Conservation (phyloP, 1,140 invertebrate genomes). For the Diabrotica undecimpunctata region DNA sequence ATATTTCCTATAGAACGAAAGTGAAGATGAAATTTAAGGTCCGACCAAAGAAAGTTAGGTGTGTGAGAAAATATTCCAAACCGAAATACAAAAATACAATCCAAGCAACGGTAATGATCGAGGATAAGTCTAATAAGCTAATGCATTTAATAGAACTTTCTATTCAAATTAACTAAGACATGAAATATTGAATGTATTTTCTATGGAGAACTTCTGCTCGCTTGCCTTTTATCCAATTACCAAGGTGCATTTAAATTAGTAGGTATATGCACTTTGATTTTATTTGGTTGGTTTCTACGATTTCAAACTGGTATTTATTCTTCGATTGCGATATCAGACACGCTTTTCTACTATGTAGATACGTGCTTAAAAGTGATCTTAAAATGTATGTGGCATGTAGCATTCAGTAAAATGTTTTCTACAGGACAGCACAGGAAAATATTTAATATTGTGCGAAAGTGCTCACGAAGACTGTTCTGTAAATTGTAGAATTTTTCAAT, state of each 20-base stretch:
- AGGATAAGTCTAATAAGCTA: neutral
- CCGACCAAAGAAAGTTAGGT: neutral
- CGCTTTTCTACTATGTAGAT: too few species aligned
- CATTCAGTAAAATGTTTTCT: too few species aligned
- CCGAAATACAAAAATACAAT: neutral
- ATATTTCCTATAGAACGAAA: neutral
- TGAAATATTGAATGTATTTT: conserved; percentile 1
- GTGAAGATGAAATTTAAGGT: neutral
- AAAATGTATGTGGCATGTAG: too few species aligned
- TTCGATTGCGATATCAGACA: too few species aligned
- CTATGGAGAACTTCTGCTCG: neutral
- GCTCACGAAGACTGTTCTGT: too few species aligned
- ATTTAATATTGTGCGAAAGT: too few species aligned
- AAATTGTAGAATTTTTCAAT: too few species aligned
- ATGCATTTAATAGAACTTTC: conserved; percentile 3
- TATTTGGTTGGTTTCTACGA: neutral
- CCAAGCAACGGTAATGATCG: neutral
- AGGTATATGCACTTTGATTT: neutral
- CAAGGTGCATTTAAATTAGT: neutral
- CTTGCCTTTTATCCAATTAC: neutral
- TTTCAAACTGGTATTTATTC: too few species aligned
- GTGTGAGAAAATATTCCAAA: neutral
- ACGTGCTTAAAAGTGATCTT: too few species aligned
- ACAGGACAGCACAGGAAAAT: too few species aligned
- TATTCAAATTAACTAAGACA: conserved; percentile 1